Percentiles rank a stretch among this genome's conserved stretches.
phyloP scores from a whole-genome alignment of 2,797 vertebrate genomes.

The Carapus acus region DNA sequence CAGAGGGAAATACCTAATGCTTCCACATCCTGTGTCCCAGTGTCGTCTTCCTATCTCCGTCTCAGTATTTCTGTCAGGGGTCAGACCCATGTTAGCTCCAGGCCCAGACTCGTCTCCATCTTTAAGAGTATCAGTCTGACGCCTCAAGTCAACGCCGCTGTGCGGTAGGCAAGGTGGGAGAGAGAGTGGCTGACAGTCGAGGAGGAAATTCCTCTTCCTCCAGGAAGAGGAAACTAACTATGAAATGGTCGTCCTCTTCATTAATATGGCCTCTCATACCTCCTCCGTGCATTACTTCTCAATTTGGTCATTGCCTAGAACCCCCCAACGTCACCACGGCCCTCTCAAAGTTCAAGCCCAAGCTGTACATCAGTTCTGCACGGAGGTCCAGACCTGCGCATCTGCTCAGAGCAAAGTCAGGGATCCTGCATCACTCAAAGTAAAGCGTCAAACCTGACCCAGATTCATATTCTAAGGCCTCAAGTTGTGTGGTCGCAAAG shows the following conservation, averaged over 20 bases:
- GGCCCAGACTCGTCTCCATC: conserved; percentile 59
- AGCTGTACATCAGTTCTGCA: conserved; percentile 11
- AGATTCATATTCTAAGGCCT: conserved; percentile 3
- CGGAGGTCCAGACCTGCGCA: neutral
- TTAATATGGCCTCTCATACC: neutral
- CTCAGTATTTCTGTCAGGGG: neutral
- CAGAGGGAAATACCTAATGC: neutral
- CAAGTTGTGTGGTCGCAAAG: neutral
- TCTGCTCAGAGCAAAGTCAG: neutral
- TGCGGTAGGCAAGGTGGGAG: conserved; percentile 42
- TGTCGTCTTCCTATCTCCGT: conserved; percentile 1
- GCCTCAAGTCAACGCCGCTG: conserved; percentile 29
- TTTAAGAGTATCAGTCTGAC: conserved; percentile 55
- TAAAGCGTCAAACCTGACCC: neutral
- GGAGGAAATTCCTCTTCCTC: neutral
- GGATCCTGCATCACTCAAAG: neutral
- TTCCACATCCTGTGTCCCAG: neutral
- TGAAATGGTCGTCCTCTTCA: neutral
- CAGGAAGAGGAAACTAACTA: neutral
- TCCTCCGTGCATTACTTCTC: conserved; percentile 8
- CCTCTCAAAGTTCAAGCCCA: conserved; percentile 4
- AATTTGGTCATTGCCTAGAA: conserved; percentile 6
- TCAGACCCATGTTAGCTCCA: neutral
- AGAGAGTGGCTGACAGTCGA: conserved; percentile 32
- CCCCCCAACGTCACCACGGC: neutral